phyloP scores from a whole-genome alignment of 2,888 invertebrate species.

The Drosophila nr. perissopoda region DNA sequence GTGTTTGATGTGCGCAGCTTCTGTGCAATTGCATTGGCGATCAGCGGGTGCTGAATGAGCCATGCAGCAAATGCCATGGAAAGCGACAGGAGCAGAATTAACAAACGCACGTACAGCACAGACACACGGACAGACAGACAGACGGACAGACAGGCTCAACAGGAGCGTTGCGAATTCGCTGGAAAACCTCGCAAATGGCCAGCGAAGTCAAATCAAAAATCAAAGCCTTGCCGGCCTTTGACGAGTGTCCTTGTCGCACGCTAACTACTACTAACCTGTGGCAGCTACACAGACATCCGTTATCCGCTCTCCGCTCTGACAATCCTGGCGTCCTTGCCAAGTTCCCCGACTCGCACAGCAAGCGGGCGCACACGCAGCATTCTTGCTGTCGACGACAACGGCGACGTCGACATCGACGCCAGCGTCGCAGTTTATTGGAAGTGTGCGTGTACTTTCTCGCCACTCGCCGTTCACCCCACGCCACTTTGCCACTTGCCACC shows the following conservation, averaged over 20 bases:
- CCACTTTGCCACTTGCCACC: conserved; percentile 6
- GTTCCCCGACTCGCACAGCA: conserved; percentile 50
- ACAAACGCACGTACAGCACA: conserved; percentile 3
- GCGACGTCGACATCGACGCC: conserved; percentile 16
- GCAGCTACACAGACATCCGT: conserved; percentile 19
- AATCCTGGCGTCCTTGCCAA: conserved; percentile 44
- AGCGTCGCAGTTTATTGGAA: conserved; percentile 59
- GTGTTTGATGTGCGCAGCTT: conserved; percentile 52
- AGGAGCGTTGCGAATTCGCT: conserved; percentile 52
- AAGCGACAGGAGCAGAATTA: conserved; percentile 43
- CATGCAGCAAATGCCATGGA: conserved; percentile 56
- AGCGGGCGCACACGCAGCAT: conserved; percentile 67
- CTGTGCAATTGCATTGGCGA: conserved; percentile 50
- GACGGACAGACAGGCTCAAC: conserved; percentile 10
- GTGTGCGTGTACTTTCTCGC: conserved; percentile 59
- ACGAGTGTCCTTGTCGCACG: conserved; percentile 68
- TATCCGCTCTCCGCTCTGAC: neutral
- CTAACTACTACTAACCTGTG: conserved; percentile 55
- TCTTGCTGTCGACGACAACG: conserved; percentile 14
- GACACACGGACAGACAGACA: neutral
- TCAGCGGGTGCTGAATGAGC: conserved; percentile 65
- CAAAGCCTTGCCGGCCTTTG: conserved; percentile 26
- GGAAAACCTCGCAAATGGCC: conserved; percentile 40
- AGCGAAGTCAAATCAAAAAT: conserved; percentile 18
- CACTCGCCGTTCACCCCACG: conserved; percentile 26